These are phyloP conservation scores for Megalops atlanticus DNA, from an alignment of 2,113 vertebrate genomes.

Conservation along the genomic window DNA sequence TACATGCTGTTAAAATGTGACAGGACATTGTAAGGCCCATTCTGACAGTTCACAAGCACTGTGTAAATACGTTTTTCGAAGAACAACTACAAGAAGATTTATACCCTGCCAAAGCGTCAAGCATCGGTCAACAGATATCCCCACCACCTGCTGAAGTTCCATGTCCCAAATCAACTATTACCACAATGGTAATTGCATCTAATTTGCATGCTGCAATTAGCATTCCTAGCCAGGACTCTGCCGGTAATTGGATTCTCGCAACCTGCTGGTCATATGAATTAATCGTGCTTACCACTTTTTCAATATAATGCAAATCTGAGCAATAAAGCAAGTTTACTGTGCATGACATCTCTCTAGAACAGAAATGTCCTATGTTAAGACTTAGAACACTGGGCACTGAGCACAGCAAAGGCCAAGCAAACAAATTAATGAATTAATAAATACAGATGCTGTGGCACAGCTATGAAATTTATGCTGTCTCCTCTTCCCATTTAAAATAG, in stretches of 20 bases:
- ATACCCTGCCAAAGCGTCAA: not conserved
- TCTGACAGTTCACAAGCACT: not conserved
- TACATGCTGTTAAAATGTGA: not conserved
- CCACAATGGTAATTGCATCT: conserved; percentile 18
- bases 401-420: not conserved
- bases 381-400: conserved; percentile 6
- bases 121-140: not conserved
- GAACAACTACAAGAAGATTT: conserved; percentile 7
- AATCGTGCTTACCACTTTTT: conserved; percentile 7
- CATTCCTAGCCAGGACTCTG: conserved; percentile 6
- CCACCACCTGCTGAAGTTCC: conserved; percentile 21
- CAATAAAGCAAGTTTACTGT: conserved; percentile 15
- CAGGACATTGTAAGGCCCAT: not conserved
- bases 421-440: not conserved
- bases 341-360: not conserved
- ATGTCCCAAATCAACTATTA: conserved; percentile 30
- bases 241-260: conserved; percentile 8
- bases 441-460: not conserved
- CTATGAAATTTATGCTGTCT: not conserved
- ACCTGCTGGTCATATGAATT: conserved; percentile 15
- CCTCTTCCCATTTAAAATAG: not conserved
- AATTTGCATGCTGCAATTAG: conserved; percentile 28
- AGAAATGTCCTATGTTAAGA: not conserved
- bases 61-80: not conserved
- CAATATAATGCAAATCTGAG: not conserved